Evolutionary conservation across 2,797 vertebrate genomes (phyloP).

Genomic region (Halcyon badia): DNA sequence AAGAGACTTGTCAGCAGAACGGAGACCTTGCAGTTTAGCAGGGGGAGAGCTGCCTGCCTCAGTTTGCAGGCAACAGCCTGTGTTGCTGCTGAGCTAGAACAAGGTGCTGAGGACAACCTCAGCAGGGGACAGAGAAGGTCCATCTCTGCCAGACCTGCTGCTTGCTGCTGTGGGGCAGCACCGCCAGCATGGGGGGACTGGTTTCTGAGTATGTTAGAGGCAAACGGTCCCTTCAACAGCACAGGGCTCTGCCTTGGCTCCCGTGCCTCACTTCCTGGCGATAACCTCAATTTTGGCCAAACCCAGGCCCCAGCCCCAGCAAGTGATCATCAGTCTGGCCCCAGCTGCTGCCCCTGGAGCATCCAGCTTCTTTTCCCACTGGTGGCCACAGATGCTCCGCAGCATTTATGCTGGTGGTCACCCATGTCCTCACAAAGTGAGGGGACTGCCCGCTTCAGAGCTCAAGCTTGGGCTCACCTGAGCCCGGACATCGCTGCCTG

Average conservation of each 20-base stretch:
- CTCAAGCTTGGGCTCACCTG: not conserved
- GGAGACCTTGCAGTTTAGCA: not conserved
- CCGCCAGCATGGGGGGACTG: fast-evolving
- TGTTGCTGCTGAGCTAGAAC: not conserved
- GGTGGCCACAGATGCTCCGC: fast-evolving
- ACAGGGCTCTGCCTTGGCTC: not conserved
- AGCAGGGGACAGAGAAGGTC: not conserved
- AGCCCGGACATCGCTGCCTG: not conserved
- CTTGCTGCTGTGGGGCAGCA: not conserved
- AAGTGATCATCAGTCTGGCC: not conserved
- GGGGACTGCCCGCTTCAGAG: not conserved
- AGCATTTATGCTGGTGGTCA: not conserved
- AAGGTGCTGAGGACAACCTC: not conserved
- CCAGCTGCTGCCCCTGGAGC: not conserved
- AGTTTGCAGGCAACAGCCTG: not conserved
- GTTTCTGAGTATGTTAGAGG: not conserved
- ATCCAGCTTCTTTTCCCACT: not conserved
- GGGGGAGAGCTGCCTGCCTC: not conserved
- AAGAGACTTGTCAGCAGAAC: not conserved
- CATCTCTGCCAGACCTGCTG: not conserved
- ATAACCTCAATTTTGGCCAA: not conserved
- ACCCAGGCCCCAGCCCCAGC: not conserved
- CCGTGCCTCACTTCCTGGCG: not conserved
- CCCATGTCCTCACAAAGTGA: not conserved
- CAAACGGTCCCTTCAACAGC: not conserved